A percentile compares a stretch with the other conserved stretches of the same genome.
phyloP scores from a whole-genome alignment of 2,888 invertebrate genomes.

The Platypus cylindrus region DNA sequence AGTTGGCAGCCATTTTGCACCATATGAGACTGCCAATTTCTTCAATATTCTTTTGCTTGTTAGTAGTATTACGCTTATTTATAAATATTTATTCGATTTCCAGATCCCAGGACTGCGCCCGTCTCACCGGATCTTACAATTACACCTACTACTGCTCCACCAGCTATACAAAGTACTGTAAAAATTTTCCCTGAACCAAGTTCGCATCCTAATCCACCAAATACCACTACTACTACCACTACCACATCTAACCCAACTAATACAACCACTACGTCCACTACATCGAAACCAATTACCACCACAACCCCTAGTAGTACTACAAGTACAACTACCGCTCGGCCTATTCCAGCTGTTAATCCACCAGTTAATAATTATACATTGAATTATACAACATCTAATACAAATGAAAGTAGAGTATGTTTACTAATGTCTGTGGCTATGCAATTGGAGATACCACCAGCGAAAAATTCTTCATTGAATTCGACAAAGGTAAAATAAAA shows the following conservation, averaged over 20 bases:
- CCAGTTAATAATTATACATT: constrained; percentile 39
- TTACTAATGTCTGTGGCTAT: constrained; percentile 54
- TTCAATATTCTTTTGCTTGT: too few relatives aligned
- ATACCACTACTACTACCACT: constrained; percentile 18
- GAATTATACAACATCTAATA: constrained; percentile 24
- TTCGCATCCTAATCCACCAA: constrained; percentile 25
- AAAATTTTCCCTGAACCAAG: constrained; percentile 24
- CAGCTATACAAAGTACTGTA: constrained; percentile 23
- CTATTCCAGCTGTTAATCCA: constrained; percentile 28
- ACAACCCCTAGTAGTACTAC: constrained; percentile 26
- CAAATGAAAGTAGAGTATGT: constrained; percentile 45
- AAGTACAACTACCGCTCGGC: constrained; percentile 19
- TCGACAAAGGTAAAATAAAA: constrained; percentile 8
- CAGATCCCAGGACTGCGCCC: background rate
- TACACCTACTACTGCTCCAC: constrained; percentile 1
- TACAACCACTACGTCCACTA: constrained; percentile 31
- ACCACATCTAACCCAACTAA: constrained; percentile 18
- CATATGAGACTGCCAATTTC: too few relatives aligned
- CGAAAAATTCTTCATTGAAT: constrained; percentile 2
- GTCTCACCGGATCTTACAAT: background rate
- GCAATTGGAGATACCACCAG: constrained; percentile 45
- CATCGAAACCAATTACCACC: constrained; percentile 31
- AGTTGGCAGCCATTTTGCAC: too few relatives aligned
- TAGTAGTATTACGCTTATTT: too few relatives aligned
- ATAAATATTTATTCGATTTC: constrained; percentile 3